Base-by-base conservation (phyloP, 1,140 invertebrate species). In the Caenorhabditis briggsae region DNA sequence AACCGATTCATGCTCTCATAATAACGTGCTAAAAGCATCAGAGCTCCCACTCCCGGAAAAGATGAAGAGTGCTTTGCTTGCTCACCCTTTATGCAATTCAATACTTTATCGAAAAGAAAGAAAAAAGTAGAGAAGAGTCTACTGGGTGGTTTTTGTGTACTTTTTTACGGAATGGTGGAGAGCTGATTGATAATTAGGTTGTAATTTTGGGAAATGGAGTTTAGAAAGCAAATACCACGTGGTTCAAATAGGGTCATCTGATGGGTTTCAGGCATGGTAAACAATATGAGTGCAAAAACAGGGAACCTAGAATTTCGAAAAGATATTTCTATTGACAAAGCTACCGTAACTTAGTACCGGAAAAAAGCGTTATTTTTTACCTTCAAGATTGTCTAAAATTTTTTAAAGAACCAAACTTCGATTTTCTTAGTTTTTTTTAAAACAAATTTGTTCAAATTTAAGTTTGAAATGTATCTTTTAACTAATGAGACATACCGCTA, bases 1-100 rank as follows among this genome's bases (percentile, higher is more conserved):
- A 33, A 33, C 33, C 33, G 70, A 50, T 78, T 50, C 46, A 78
- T 78, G 46, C 70, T 78, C 70, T 78, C n/a, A 43, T 78, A 78
- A 78, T 78, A 78, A 78, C 46, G 70, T 78, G 70, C 70, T n/a
- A 78, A 78, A 78, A 78, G 46, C 70, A 46, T 48, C 64, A 70
- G 43, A 59, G 20, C 12, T 33, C 33, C 56, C 18, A 14, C 18
- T n/a, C 16, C 20, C n/a, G 70, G 46, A 78, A 78, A 14, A 50
- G 46, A 50, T 46, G 46, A n/a, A 23, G 46, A 8, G n/a, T 18
- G 64, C 16, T 78, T 18, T 78, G 46, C 53, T 50, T 78, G 70
- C 70, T 48, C 23, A 70, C 64, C 41, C 33, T 70, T 78, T 78
- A 20, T 78, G 70, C 70, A 78, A 78, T 78, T 78, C 70, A 78